Base-by-base conservation (phyloP, 2,113 vertebrate species). In the Myrmecobius fasciatus region DNA sequence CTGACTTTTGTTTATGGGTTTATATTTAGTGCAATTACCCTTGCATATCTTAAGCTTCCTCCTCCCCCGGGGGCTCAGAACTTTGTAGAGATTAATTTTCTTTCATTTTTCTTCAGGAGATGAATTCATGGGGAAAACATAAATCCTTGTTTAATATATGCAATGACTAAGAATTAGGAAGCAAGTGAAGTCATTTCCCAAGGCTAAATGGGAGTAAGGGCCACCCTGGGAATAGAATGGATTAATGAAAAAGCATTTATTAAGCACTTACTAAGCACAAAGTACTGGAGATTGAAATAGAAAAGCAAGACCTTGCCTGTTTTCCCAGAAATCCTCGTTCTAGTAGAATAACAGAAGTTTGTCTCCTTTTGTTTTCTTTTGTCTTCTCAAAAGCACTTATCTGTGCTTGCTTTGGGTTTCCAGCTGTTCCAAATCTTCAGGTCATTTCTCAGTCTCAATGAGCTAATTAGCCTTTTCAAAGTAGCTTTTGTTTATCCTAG, bases 371-470 rank as follows among this genome's bases (percentile, higher is more conserved):
- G 67, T 83, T n/a, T 75, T 75, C 36, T 43, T 75, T 43, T 75
- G 36, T 75, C 36, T 43, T 83, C 67, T 83, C 67, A 22, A 43
- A 83, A 83, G n/a, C 67, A 83, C n/a, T 83, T 83, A 83, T 83
- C 67, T 83, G 17, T 43, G 36, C 94, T 95, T 94, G 92, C 91
- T 49, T 89, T 94, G 91, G 91, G 89, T 92, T 93, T 91, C 91
- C 43, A 83, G 67, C 67, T 94, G 94, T n/a, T 91, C 89, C 92
- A 93, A 90, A 92, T 46, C 53, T 94, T 94, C 92, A 92, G 88
- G 53, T 89, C 92, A 43, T 95, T 95, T 95, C 60, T 96, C 93
- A 94, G 89, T 83, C 67, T n/a, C n/a, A 67, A n/a, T 83, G 67
- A 83, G 67, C 67, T 83, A 94, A 92, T 94, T 94, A 93, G 89